phyloP scores from a whole-genome alignment of 2,888 invertebrate species.

The Cosmorhoe ocellata region DNA sequence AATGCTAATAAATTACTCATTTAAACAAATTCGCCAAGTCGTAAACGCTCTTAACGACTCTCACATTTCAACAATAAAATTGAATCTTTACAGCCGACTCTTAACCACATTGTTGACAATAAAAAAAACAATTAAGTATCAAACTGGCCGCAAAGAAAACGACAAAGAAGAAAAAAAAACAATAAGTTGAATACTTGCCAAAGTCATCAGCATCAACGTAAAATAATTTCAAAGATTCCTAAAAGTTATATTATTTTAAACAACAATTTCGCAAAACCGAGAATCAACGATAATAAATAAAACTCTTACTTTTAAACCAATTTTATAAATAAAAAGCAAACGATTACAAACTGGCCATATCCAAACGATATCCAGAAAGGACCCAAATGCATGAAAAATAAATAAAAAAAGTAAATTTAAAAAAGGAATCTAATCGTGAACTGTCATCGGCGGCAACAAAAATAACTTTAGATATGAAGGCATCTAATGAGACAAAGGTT shows the following conservation, averaged over 20 bases:
- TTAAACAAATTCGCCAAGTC: slow-evolving; percentile 24
- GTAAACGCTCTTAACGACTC: slow-evolving; percentile 22
- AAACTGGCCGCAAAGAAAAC: neutral
- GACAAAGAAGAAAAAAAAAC: neutral
- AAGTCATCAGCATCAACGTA: too few species aligned
- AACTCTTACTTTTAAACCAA: neutral
- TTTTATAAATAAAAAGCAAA: neutral
- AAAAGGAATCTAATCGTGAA: slow-evolving; percentile 65
- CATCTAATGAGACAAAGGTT: slow-evolving; percentile 81
- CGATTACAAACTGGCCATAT: slow-evolving; percentile 21
- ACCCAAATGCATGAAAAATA: slow-evolving; percentile 39
- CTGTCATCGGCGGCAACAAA: slow-evolving; percentile 69
- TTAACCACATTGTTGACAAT: slow-evolving; percentile 23
- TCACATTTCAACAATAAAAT: slow-evolving; percentile 33
- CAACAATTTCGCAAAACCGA: too few species aligned
- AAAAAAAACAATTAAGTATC: slow-evolving; percentile 5
- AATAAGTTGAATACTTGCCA: neutral
- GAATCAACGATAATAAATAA: too few species aligned
- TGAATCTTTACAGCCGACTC: slow-evolving; percentile 25
- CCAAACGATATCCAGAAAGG: slow-evolving; percentile 40
- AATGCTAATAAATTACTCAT: slow-evolving; percentile 19
- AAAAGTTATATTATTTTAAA: too few species aligned
- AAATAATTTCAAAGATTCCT: too few species aligned
- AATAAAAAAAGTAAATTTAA: slow-evolving; percentile 39
- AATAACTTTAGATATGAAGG: slow-evolving; percentile 74